Conservation (phyloP, 2,113 vertebrate species). For the Nycticorax nycticorax region DNA sequence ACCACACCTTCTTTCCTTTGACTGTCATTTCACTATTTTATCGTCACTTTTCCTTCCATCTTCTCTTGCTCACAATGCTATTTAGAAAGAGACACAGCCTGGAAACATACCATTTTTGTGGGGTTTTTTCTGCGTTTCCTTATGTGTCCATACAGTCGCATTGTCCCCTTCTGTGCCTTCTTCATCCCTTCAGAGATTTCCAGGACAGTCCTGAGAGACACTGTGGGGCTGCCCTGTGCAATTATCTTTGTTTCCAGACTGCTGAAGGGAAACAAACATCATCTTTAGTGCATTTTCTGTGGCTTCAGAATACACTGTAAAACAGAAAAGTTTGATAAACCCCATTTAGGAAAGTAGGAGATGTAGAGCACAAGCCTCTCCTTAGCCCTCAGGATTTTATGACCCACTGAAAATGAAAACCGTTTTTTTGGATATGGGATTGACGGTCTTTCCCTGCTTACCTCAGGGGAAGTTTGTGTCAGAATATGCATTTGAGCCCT, state of each 20-base stretch:
- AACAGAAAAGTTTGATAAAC: background rate
- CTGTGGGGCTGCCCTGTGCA: background rate
- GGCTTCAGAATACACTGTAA: background rate
- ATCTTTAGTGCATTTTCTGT: background rate
- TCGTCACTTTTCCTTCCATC: background rate
- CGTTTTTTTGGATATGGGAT: background rate
- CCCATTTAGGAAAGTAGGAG: background rate
- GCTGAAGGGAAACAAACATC: background rate
- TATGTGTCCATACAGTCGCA: accelerated
- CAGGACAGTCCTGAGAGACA: background rate
- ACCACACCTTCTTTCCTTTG: background rate
- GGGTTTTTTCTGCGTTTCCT: accelerated
- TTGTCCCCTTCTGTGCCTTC: background rate
- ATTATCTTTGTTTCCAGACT: background rate
- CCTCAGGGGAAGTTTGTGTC: background rate
- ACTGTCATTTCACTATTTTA: background rate
- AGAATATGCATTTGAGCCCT: background rate
- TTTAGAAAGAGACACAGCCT: background rate
- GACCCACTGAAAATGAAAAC: background rate
- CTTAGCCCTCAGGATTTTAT: background rate
- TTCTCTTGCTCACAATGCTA: background rate
- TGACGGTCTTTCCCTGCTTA: background rate
- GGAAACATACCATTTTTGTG: background rate
- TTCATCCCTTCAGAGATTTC: background rate
- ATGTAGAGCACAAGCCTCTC: background rate